Evolutionary conservation across 2,888 invertebrate species (phyloP).

Genomic region (Drosophila colorata): DNA sequence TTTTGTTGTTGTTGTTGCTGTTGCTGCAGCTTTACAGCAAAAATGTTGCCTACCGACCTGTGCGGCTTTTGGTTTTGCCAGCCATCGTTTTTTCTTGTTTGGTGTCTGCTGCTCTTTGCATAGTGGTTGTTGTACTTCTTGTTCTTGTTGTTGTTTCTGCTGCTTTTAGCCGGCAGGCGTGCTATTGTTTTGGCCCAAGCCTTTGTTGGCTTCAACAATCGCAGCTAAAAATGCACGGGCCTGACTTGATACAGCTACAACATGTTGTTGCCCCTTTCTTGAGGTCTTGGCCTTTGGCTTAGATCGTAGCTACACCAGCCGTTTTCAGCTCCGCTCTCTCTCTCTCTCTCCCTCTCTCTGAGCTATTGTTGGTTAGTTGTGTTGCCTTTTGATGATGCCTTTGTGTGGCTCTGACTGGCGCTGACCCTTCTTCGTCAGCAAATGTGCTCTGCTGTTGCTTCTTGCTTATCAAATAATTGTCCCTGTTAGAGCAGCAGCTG

Average conservation of each 20-base stretch:
- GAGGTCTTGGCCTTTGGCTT: slow-evolving; percentile 25
- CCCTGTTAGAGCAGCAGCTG: slow-evolving; percentile 25
- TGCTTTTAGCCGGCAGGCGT: slow-evolving; percentile 37
- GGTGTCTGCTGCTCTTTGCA: slow-evolving; percentile 57
- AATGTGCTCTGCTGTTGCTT: slow-evolving; percentile 16
- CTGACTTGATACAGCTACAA: slow-evolving; percentile 39
- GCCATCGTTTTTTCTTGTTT: slow-evolving; percentile 14
- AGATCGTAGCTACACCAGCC: slow-evolving; percentile 34
- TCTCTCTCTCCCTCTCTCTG: too few species aligned
- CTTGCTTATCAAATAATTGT: slow-evolving; percentile 35
- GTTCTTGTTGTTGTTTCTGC: slow-evolving; percentile 34
- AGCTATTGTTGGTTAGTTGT: slow-evolving; percentile 31
- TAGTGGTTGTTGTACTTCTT: slow-evolving; percentile 39
- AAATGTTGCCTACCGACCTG: slow-evolving; percentile 59
- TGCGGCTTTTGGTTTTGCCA: slow-evolving; percentile 49
- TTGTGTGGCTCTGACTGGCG: slow-evolving; percentile 14
- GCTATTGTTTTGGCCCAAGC: slow-evolving; percentile 59
- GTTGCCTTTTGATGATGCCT: slow-evolving; percentile 27
- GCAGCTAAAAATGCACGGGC: slow-evolving; percentile 56
- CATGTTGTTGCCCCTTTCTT: slow-evolving; percentile 21
- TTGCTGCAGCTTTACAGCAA: slow-evolving; percentile 39
- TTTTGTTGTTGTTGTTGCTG: slow-evolving; percentile 10
- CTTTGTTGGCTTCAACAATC: slow-evolving; percentile 69
- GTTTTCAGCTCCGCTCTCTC: slow-evolving; percentile 7
- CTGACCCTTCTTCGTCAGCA: slow-evolving; percentile 28